A percentile compares a stretch with the other conserved stretches of the same genome.
These are phyloP conservation scores for Aptenodytes forsteri DNA, from an alignment of 2,113 vertebrate genomes.

Conservation along the genomic window DNA sequence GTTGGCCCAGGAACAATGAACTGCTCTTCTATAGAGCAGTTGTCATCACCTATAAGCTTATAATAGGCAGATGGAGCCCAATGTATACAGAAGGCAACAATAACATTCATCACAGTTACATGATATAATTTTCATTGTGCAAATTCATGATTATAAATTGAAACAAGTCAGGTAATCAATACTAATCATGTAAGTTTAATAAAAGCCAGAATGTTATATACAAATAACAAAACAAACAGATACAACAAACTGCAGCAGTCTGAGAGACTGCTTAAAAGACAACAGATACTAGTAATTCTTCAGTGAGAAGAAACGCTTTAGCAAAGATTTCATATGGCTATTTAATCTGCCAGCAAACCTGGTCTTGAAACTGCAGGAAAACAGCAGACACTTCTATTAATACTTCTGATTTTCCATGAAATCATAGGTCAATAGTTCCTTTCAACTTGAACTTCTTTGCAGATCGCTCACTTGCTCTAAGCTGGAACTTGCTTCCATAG, in stretches of 20 bases:
- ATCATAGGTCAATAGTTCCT: conserved; percentile 89
- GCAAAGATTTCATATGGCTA: not conserved
- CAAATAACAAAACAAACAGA: not conserved
- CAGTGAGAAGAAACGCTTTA: not conserved
- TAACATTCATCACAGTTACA: not conserved
- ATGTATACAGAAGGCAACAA: not conserved
- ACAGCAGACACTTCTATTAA: not conserved
- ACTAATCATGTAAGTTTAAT: not conserved
- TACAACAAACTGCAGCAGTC: not conserved
- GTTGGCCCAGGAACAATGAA: not conserved
- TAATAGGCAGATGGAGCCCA: not conserved
- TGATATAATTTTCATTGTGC: not conserved
- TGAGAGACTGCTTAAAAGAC: not conserved
- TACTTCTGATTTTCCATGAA: not conserved
- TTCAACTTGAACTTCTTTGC: conserved; percentile 93
- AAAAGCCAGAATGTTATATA: not conserved
- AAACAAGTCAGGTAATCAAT: not conserved
- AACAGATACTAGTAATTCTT: not conserved
- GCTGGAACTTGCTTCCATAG: conserved; percentile 91
- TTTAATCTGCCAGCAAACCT: not conserved
- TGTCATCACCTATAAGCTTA: not conserved
- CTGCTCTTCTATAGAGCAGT: not conserved
- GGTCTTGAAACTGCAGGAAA: not conserved
- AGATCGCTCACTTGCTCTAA: conserved; percentile 90
- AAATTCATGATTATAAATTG: not conserved